phyloP scores from a whole-genome alignment of 2,888 invertebrate species.

The Rotaria magnacalcarata region DNA sequence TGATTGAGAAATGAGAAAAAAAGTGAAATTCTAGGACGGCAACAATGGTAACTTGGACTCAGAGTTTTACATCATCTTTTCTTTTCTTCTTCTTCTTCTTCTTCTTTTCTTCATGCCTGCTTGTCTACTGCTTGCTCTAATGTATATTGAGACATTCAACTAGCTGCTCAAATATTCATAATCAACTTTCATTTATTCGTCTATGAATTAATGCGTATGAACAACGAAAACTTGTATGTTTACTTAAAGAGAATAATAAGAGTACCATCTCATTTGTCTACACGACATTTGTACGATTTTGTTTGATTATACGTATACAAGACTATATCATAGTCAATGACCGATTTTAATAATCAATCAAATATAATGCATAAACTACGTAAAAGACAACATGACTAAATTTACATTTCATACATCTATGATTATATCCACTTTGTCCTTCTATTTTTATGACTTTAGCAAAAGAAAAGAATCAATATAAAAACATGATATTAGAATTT shows the following conservation, averaged over 20 bases:
- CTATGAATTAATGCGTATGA: neutral
- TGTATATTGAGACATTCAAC: neutral
- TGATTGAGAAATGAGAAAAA: neutral
- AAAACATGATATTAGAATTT: too few relatives aligned
- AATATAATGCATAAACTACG: too few relatives aligned
- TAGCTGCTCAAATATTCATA: neutral
- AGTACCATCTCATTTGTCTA: constrained; percentile 1
- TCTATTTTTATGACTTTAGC: too few relatives aligned
- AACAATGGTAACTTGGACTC: neutral
- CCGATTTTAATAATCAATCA: too few relatives aligned
- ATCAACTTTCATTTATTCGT: constrained; percentile 6
- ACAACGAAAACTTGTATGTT: neutral
- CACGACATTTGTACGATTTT: neutral
- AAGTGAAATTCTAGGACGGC: neutral
- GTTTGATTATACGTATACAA: neutral
- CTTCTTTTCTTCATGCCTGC: neutral
- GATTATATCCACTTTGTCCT: too few relatives aligned
- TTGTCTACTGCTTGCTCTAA: neutral
- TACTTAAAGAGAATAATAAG: neutral
- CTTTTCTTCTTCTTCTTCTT: neutral
- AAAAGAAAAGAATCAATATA: too few relatives aligned
- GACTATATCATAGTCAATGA: too few relatives aligned
- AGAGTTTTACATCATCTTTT: neutral
- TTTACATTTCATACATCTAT: too few relatives aligned
- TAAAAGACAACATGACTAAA: too few relatives aligned